Conservation (phyloP, 2,113 vertebrate species). For the Antigone vipio region DNA sequence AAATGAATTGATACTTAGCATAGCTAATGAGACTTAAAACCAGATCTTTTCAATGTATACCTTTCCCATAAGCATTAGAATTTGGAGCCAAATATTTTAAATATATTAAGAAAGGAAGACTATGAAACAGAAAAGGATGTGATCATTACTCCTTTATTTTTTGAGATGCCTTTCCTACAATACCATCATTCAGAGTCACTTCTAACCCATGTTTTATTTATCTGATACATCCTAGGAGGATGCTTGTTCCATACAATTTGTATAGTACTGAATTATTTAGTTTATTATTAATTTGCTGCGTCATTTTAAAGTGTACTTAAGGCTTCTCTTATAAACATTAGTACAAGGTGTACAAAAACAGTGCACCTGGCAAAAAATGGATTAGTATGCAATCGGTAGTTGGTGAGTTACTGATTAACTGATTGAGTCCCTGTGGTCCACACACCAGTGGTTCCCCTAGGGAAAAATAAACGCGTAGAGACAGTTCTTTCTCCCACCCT, state of each 20-base stretch:
- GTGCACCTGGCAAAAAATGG: background rate
- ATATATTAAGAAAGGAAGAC: background rate
- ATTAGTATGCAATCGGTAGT: background rate
- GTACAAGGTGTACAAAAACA: background rate
- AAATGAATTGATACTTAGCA: conserved; percentile 32
- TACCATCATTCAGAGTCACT: conserved; percentile 31
- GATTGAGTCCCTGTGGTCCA: background rate
- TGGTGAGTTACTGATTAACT: background rate
- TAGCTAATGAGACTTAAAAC: conserved; percentile 1
- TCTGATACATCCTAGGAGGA: background rate
- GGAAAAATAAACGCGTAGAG: background rate
- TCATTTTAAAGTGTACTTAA: conserved; percentile 21
- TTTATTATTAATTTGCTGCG: conserved; percentile 33
- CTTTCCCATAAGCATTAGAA: background rate
- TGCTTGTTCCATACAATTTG: background rate
- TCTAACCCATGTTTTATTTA: conserved; percentile 50
- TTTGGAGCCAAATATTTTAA: background rate
- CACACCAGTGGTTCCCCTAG: background rate
- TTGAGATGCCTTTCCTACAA: background rate
- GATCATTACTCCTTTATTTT: background rate
- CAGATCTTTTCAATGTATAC: background rate
- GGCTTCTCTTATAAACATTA: background rate
- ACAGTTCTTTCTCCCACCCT: background rate
- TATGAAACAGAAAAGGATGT: background rate
- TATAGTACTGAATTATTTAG: conserved; percentile 33